Base-by-base conservation (phyloP, 2,797 vertebrate species). In the Enoplosus armatus region DNA sequence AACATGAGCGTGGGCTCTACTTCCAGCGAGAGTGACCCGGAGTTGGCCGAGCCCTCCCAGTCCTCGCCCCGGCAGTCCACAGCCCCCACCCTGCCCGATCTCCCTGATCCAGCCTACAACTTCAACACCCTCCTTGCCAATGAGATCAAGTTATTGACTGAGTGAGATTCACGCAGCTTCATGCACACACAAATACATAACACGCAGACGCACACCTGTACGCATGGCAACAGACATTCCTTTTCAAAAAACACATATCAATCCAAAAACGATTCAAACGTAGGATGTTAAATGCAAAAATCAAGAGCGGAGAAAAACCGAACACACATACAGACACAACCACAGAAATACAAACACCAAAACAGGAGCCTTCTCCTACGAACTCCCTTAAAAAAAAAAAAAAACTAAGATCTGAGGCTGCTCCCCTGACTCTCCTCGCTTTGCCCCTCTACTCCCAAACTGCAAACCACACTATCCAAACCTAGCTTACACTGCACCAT, bases 61-160 rank as follows among this genome's bases (percentile, higher is more conserved):
- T 87, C 92, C 10, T 87, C 91, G 18, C 88, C 90, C 55, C 92
- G 90, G 72, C 94, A 95, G 77, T 92, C 91, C 85, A 84, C 89
- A 0, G 59, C 81, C 79, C 85, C 94, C 6, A 41, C 72, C 62
- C 88, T 88, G 37, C 92, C 94, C 14, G 75, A 86, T 62, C 92
- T 89, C 64, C 75, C 95, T 0, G 96, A 97, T 77, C 90, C 95
- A 47, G 79, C 95, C 74, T 97, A 96, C 93, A 96, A 96, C 93
- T 96, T 97, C 93, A 96, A 96, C 94, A 95, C 93, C 77, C 94
- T 96, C 83, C 95, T 97, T 64, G 96, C 95, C 91, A 97, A 95
- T n/a, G 96, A 96, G 90, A 96, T 97, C 86, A 96, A 96, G 92
- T 92, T 96, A 92, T 96, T 96, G 95, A 96, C 94, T 97, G 95